Conservation (phyloP, 2,113 vertebrate genomes). For the Coturnix japonica region DNA sequence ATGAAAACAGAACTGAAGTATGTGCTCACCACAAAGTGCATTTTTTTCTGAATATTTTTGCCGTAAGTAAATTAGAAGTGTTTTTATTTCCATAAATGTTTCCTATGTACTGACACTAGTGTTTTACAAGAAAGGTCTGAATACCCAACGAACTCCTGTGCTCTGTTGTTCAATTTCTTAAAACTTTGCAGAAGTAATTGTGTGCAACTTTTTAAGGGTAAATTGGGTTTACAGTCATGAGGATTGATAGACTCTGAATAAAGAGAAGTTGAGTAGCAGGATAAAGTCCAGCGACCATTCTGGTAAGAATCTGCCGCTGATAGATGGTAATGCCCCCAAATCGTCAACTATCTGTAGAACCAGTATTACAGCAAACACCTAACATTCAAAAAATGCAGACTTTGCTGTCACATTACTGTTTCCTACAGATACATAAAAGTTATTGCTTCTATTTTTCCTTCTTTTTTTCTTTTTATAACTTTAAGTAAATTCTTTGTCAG, state of each 20-base stretch:
- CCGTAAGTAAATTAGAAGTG: neutral
- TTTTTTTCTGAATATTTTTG: neutral
- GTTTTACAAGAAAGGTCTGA: neutral
- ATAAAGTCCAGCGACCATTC: neutral
- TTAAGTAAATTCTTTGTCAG: neutral
- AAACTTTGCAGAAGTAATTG: neutral
- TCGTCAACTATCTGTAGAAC: neutral
- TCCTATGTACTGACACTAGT: neutral
- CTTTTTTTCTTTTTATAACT: neutral
- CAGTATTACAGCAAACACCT: neutral
- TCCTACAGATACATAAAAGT: neutral
- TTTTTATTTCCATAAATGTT: neutral
- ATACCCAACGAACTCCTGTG: neutral
- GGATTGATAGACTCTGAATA: neutral
- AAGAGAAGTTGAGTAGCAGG: neutral
- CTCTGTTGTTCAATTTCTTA: neutral
- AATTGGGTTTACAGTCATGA: neutral
- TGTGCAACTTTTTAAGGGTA: neutral
- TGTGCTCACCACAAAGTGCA: neutral
- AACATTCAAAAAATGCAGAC: neutral
- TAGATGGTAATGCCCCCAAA: neutral
- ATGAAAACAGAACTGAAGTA: neutral
- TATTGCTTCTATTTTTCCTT: neutral
- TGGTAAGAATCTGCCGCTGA: neutral
- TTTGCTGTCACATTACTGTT: neutral